Evolutionary conservation across 2,797 vertebrate genomes (phyloP).

Genomic region (Galaxias olidus): DNA sequence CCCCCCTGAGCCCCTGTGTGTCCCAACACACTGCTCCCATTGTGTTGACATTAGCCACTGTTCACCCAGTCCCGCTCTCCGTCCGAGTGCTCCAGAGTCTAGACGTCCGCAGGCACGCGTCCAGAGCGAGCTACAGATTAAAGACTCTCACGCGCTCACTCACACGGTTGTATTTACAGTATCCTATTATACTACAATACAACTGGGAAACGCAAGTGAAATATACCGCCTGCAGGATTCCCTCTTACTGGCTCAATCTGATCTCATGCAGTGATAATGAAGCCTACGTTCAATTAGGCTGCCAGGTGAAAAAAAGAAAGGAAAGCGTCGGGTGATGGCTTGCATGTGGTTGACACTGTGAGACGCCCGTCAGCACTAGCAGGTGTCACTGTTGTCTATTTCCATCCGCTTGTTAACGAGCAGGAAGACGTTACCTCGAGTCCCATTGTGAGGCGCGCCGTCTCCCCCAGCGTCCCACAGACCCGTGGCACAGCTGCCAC

Average conservation of each 20-base stretch:
- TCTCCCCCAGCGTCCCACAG: no score
- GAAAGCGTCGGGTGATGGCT: no score
- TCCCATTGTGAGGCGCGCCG: conserved; percentile 27
- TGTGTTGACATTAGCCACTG: conserved; percentile 40
- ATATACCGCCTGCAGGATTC: no score
- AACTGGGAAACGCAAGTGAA: neutral
- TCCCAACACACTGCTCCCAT: conserved; percentile 27
- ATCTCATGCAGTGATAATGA: no score
- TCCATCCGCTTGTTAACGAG: conserved; percentile 39
- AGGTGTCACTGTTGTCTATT: neutral
- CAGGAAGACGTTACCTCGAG: conserved; percentile 37
- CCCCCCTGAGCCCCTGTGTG: conserved; percentile 4
- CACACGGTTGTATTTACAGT: neutral
- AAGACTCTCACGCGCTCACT: conserved; percentile 67
- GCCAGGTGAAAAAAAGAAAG: no score
- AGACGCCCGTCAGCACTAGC: no score
- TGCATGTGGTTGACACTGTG: no score
- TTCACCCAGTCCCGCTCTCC: conserved; percentile 18
- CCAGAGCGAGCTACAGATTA: conserved; percentile 59
- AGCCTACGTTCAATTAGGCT: no score
- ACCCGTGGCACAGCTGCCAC: conserved; percentile 36
- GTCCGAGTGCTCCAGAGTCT: neutral
- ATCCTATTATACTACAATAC: neutral
- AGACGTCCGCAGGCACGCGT: conserved; percentile 48
- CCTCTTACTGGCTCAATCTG: no score